A percentile compares a stretch with the other conserved stretches of the same genome.
Conservation (phyloP, 2,113 vertebrate genomes). For the Octodon degus region DNA sequence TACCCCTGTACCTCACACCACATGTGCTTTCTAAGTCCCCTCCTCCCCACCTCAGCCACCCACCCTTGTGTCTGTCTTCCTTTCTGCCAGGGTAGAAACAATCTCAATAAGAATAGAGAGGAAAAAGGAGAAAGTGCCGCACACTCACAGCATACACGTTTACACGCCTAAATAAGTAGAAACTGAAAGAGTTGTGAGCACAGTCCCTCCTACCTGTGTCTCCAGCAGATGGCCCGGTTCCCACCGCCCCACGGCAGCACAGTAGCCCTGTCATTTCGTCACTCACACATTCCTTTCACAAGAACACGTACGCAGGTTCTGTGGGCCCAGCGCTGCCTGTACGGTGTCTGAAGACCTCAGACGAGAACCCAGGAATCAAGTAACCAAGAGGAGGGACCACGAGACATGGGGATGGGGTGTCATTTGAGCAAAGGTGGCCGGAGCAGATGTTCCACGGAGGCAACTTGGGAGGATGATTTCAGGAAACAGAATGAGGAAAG, state of each 20-base stretch:
- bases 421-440: not conserved
- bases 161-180: not conserved
- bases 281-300: not conserved
- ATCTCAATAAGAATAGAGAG: not conserved
- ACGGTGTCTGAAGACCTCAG: too few relatives aligned
- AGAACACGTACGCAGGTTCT: not conserved
- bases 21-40: not conserved
- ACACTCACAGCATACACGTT: not conserved
- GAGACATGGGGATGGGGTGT: accelerated
- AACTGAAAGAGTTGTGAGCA: not conserved
- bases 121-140: too few relatives aligned
- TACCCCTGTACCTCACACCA: not conserved
- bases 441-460: not conserved
- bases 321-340: too few relatives aligned
- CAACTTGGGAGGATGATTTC: not conserved
- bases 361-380: not conserved
- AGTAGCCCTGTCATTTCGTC: not conserved
- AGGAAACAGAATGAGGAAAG: not conserved
- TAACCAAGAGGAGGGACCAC: not conserved
- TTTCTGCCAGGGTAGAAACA: not conserved
- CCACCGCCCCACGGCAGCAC: not conserved
- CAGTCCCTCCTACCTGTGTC: not conserved
- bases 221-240: not conserved
- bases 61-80: not conserved
- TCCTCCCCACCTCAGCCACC: too few relatives aligned